phyloP scores from a whole-genome alignment of 1,140 invertebrate genomes.

The Ephestia elutella region DNA sequence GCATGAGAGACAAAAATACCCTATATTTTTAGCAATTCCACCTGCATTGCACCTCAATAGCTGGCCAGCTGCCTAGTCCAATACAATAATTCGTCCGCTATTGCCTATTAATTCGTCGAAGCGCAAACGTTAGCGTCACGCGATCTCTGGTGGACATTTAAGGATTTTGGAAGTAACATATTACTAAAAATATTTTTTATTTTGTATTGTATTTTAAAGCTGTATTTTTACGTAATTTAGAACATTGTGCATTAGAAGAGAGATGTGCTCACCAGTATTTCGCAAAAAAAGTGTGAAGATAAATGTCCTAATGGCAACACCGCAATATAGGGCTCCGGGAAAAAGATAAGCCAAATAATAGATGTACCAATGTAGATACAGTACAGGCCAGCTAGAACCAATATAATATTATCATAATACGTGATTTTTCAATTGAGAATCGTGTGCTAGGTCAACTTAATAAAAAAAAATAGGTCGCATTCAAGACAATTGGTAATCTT shows the following conservation, averaged over 20 bases:
- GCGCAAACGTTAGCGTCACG: background rate
- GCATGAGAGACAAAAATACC: too few relatives aligned
- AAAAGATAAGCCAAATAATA: too few relatives aligned
- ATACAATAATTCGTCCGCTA: background rate
- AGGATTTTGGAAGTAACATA: background rate
- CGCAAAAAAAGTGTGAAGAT: too few relatives aligned
- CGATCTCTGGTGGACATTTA: constrained; percentile 1
- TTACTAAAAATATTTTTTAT: background rate
- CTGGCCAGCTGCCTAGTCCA: constrained; percentile 1
- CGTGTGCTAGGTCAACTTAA: background rate
- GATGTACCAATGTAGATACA: too few relatives aligned
- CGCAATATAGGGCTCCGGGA: too few relatives aligned
- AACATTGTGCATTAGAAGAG: too few relatives aligned
- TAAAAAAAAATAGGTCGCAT: background rate
- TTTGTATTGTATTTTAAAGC: background rate
- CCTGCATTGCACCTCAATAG: constrained; percentile 3
- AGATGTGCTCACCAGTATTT: too few relatives aligned
- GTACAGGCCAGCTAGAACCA: too few relatives aligned
- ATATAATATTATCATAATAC: too few relatives aligned
- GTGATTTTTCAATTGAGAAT: background rate
- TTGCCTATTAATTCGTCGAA: constrained; percentile 3
- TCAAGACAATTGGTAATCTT: background rate
- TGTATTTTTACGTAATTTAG: too few relatives aligned
- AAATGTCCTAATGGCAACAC: too few relatives aligned
- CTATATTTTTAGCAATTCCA: background rate